Evolutionary conservation across 1,140 invertebrate species (phyloP).

Genomic region (Drosophila erecta): DNA sequence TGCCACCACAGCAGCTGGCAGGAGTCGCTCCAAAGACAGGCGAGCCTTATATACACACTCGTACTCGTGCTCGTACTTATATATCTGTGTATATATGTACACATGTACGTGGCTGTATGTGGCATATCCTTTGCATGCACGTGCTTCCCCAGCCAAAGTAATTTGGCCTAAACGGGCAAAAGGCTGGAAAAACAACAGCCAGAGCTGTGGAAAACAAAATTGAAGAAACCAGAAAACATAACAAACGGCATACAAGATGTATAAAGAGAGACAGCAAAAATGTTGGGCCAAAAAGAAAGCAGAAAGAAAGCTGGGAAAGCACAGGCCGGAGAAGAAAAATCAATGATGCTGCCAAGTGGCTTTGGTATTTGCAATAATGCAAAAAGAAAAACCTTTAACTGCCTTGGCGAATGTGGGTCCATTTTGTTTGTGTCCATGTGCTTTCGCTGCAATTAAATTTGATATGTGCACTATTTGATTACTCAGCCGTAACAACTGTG

Average conservation of each 20-base stretch:
- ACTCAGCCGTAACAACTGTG: slow-evolving; percentile 7
- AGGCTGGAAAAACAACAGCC: slow-evolving; percentile 13
- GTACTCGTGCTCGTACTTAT: neutral
- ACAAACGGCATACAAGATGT: slow-evolving; percentile 10
- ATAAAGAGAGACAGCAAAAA: slow-evolving; percentile 8
- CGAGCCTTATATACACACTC: slow-evolving; percentile 8
- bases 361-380: slow-evolving; percentile 50
- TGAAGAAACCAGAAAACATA: slow-evolving; percentile 43
- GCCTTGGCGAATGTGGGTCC: slow-evolving; percentile 16
- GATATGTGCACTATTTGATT: slow-evolving; percentile 41
- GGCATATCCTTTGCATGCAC: slow-evolving; percentile 62
- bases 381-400: neutral
- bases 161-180: slow-evolving; percentile 25
- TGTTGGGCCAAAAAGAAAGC: slow-evolving; percentile 26
- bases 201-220: slow-evolving; percentile 16
- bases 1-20: slow-evolving; percentile 45
- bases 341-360: slow-evolving; percentile 77
- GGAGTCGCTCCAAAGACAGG: slow-evolving; percentile 49
- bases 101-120: slow-evolving; percentile 17
- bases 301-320: slow-evolving; percentile 23
- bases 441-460: slow-evolving; percentile 41
- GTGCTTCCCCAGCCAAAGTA: slow-evolving; percentile 63
- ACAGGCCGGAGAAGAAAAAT: slow-evolving; percentile 64
- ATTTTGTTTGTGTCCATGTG: slow-evolving; percentile 1
- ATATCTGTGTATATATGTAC: slow-evolving; percentile 1